Evolutionary conservation across 2,888 invertebrate genomes (phyloP).

Genomic region (Apotomis capreana): DNA sequence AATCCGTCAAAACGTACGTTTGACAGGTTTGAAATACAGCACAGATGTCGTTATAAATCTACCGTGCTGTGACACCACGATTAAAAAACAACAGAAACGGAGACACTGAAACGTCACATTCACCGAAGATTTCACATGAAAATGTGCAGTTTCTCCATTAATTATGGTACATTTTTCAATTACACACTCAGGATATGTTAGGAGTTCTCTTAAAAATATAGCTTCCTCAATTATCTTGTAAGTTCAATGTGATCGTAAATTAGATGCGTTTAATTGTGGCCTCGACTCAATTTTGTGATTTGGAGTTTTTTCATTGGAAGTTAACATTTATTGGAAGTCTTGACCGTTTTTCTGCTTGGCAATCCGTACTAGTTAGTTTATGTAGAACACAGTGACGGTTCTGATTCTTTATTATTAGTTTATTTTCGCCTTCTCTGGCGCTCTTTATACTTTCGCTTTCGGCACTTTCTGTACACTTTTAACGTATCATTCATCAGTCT

Average conservation of each 20-base stretch:
- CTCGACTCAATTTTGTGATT: slow-evolving; percentile 4
- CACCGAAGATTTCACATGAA: not conserved
- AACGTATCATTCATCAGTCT: too few relatives aligned
- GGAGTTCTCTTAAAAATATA: slow-evolving; percentile 1
- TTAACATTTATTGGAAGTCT: not conserved
- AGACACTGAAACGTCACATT: not conserved
- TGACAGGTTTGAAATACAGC: slow-evolving; percentile 29
- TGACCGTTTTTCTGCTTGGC: not conserved
- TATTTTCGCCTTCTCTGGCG: not conserved
- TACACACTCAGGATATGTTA: not conserved
- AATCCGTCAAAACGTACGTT: slow-evolving; percentile 34
- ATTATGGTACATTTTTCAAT: not conserved
- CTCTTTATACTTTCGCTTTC: too few relatives aligned
- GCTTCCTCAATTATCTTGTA: not conserved
- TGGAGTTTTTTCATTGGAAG: not conserved
- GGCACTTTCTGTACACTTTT: too few relatives aligned
- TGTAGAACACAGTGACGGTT: not conserved
- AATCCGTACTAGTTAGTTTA: not conserved
- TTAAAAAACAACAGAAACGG: not conserved
- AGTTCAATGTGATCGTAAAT: slow-evolving; percentile 22
- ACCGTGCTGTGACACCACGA: slow-evolving; percentile 4
- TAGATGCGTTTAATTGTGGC: not conserved
- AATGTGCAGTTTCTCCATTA: not conserved
- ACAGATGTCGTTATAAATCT: slow-evolving; percentile 27
- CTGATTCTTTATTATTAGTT: not conserved